Evolutionary conservation across 1,140 invertebrate genomes (phyloP).

Genomic region (Plodia interpunctella): DNA sequence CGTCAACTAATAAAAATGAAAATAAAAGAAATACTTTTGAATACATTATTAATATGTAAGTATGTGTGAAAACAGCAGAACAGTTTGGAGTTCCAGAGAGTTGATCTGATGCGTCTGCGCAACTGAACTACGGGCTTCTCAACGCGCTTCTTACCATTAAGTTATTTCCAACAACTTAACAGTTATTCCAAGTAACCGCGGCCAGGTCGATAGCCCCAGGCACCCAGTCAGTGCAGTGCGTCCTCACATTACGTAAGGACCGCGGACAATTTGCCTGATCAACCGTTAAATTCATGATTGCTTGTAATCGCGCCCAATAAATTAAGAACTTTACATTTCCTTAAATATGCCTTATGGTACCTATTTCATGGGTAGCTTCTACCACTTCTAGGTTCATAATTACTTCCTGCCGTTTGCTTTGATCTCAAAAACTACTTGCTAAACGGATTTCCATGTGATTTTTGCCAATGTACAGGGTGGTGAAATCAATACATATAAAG

Average conservation of each 20-base stretch:
- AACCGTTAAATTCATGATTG: conserved; percentile 18
- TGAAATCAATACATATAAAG: too few relatives aligned
- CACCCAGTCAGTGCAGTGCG: conserved; percentile 42
- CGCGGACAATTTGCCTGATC: conserved; percentile 35
- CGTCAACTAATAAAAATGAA: conserved; percentile 10
- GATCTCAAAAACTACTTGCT: too few relatives aligned
- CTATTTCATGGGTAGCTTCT: too few relatives aligned
- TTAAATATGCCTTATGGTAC: too few relatives aligned
- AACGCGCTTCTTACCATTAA: conserved; percentile 51
- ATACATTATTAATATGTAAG: conserved; percentile 20
- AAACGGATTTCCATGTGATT: too few relatives aligned
- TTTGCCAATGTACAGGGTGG: too few relatives aligned
- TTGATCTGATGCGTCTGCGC: conserved; percentile 34
- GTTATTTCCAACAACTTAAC: conserved; percentile 74
- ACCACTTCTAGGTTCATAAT: too few relatives aligned
- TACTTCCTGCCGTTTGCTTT: too few relatives aligned
- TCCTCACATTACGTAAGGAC: conserved; percentile 55
- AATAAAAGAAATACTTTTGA: conserved; percentile 18
- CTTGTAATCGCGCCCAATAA: background rate
- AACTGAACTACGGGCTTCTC: conserved; percentile 30
- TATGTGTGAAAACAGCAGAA: background rate
- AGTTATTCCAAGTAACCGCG: conserved; percentile 72
- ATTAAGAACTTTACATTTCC: background rate
- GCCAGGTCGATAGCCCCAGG: conserved; percentile 71
- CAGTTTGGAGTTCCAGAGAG: conserved; percentile 28